Evolutionary conservation across 2,797 vertebrate genomes (phyloP), one percentile per base, ranked within the genome.

Genomic region (Phalanger gymnotis): DNA sequence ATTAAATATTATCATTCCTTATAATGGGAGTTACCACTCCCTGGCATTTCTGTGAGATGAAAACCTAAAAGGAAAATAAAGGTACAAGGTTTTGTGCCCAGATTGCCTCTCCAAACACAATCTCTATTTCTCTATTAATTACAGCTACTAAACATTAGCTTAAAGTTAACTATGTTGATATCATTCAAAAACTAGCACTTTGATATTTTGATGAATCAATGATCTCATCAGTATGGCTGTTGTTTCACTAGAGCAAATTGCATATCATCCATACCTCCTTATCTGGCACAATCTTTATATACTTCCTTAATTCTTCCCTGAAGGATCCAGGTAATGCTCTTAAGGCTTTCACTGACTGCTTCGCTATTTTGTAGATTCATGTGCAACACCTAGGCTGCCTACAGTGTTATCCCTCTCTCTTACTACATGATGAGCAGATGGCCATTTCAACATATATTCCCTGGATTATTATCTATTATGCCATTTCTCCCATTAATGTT

Each of bases 1-100:
- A 19, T 55, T 94, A 58, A 1, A 7, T n/a, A 91, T 52, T 93
- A 90, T 90, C 30, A 27, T 92, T 90, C 47, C 10, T 5, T 90
- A 40, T 22, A 94, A 53, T 87, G 54, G 31, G 94, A 89, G 40
- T 53, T 57, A 94, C 53, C 66, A 57, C 94, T 94, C 94, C 94
- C 9, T 95, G 54, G 73, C 40, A 95, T 94, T 96, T 96, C 58
- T 61, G 92, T 28, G 93, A 95, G 40, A 27, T 54, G 3, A 9
- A 0, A 3, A 87, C 34, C n/a, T 66, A n/a, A 66, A n/a, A n/a
- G 61, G 34, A 66, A n/a, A 66, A n/a, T 66, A 90, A 31, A 31
- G 56, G 91, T n/a, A 91, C 40, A 73, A 12, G 0, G 5, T 57
- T 89, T 5, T 66, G 0, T 66, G 61, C 34, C 13, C 34, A 66